Conservation (phyloP, 1,140 invertebrate genomes). For the Babylonia areolata region DNA sequence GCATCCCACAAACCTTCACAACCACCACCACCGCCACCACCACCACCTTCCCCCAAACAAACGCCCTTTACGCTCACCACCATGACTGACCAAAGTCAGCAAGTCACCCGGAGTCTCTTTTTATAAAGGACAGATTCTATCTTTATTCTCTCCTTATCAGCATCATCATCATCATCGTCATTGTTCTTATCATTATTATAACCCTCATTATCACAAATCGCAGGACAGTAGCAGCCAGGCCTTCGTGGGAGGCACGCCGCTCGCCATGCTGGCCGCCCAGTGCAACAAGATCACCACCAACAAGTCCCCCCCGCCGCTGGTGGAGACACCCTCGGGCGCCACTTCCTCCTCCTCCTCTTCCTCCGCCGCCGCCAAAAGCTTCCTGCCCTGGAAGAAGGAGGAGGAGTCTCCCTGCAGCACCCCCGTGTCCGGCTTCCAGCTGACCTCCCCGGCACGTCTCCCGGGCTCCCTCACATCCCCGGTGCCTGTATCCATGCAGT, state of each 20-base stretch:
- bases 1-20: no score
- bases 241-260: constrained; percentile 85
- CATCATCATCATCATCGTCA: no score
- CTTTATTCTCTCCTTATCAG: no score
- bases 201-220: no score
- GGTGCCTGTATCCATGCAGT: constrained; percentile 1
- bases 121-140: no score
- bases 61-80: no score
- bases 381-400: constrained; percentile 94
- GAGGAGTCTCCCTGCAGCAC: constrained; percentile 28
- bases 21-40: no score
- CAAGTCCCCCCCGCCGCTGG: constrained; percentile 93
- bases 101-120: no score
- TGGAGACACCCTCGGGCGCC: constrained; percentile 80
- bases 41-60: no score
- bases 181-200: no score
- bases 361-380: constrained; percentile 86
- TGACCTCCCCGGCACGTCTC: constrained; percentile 32
- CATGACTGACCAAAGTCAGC: no score
- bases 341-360: constrained; percentile 82
- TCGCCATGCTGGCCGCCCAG: constrained; percentile 97
- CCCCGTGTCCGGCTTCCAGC: constrained; percentile 23
- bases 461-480: constrained; percentile 51
- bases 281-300: constrained; percentile 97
- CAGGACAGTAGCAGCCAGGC: not conserved